Evolutionary conservation across 2,113 vertebrate species (phyloP).

Genomic region (Mustelus asterias): DNA sequence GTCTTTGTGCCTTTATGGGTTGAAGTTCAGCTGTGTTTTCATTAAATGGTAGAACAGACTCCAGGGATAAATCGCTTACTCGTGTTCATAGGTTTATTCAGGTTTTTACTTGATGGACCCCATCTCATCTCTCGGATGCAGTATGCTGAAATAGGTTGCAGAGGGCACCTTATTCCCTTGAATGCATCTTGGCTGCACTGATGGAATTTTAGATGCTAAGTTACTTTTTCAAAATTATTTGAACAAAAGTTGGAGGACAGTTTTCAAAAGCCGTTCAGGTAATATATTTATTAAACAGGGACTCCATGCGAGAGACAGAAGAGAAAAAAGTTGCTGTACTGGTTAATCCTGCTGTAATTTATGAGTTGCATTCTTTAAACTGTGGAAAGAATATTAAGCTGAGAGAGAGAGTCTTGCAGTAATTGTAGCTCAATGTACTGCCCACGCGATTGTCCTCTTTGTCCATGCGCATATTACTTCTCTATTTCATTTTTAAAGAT

Average conservation of each 20-base stretch:
- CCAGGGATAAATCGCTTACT: background rate
- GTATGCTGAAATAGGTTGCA: background rate
- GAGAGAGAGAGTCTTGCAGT: background rate
- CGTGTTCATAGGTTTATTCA: background rate
- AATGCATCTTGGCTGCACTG: background rate
- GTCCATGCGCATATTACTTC: background rate
- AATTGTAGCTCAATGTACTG: background rate
- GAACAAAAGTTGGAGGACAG: background rate
- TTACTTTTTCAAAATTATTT: background rate
- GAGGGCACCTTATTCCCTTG: background rate
- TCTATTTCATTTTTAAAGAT: background rate
- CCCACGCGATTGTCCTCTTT: background rate
- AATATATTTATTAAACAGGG: background rate
- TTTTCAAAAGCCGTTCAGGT: background rate
- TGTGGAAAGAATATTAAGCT: background rate
- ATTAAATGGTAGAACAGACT: background rate
- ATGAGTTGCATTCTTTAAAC: background rate
- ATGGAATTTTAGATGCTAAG: background rate
- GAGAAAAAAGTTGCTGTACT: background rate
- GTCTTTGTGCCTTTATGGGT: background rate
- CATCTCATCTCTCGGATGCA: background rate
- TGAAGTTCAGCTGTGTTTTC: no score
- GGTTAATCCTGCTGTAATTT: background rate
- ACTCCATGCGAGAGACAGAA: background rate
- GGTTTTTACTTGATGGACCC: background rate